Conservation (phyloP, 2,797 vertebrate species). For the Poeciliopsis presidionis region DNA sequence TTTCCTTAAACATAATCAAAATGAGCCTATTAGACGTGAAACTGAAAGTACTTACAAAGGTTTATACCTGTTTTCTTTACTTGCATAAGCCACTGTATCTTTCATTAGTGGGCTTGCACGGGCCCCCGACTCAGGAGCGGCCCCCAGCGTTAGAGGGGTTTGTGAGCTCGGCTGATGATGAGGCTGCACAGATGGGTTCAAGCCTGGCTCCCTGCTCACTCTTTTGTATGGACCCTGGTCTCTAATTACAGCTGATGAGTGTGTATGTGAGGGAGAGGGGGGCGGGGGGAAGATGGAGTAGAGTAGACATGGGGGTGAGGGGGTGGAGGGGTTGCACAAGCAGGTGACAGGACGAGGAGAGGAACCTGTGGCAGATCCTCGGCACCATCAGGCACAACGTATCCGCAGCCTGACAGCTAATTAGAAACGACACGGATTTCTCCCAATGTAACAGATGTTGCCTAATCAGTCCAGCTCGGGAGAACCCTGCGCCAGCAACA, state of each 20-base stretch:
- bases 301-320: conserved; percentile 39
- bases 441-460: conserved; percentile 99
- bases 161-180: conserved; percentile 68
- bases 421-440: conserved; percentile 99
- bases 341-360: conserved; percentile 97
- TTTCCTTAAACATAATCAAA: not conserved
- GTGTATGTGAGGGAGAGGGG: conserved; percentile 55
- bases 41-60: not conserved
- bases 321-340: conserved; percentile 83
- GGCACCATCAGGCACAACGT: conserved; percentile 98
- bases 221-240: conserved; percentile 95
- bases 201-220: conserved; percentile 91
- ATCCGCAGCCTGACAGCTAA: conserved; percentile 99
- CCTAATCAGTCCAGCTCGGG: conserved; percentile 99
- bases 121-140: conserved; percentile 74
- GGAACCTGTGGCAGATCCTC: conserved; percentile 97
- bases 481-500: conserved; percentile 98
- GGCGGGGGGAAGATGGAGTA: conserved; percentile 37
- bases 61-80: not conserved
- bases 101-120: conserved; percentile 18
- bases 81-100: not conserved
- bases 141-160: conserved; percentile 74
- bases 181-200: conserved; percentile 94
- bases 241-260: conserved; percentile 94
- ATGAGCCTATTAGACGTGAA: not conserved